A percentile compares a stretch with the other conserved stretches of the same genome.
phyloP scores from a whole-genome alignment of 2,113 vertebrate genomes.

The Pungitius pungitius region DNA sequence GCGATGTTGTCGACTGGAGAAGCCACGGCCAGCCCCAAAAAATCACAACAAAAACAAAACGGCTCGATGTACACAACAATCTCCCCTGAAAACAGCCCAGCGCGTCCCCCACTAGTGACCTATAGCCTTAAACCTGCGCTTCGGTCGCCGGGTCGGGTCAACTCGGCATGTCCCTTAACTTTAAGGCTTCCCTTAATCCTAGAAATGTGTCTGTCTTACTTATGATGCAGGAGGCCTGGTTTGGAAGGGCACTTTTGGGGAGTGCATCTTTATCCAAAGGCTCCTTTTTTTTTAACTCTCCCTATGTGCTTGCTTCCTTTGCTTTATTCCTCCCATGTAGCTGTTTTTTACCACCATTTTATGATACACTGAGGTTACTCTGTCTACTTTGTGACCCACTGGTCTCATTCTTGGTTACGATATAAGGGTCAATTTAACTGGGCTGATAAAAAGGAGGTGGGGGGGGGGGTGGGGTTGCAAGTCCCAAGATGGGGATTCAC shows the following conservation, averaged over 20 bases:
- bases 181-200: slow-evolving; percentile 2
- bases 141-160: not conserved
- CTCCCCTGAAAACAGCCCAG: slow-evolving; percentile 6
- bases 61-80: not conserved
- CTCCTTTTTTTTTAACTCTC: slow-evolving; percentile 7
- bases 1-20: slow-evolving; percentile 15
- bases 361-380: slow-evolving; percentile 22
- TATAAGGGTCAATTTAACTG: slow-evolving; percentile 48
- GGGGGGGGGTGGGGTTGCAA: not conserved
- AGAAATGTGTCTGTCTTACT: not conserved
- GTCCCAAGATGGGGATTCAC: slow-evolving; percentile 57
- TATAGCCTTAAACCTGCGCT: not conserved
- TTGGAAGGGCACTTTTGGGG: not conserved
- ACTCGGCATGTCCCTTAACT: slow-evolving; percentile 8
- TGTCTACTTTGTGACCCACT: slow-evolving; percentile 30
- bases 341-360: slow-evolving; percentile 35
- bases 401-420: slow-evolving; percentile 45
- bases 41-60: slow-evolving; percentile 23
- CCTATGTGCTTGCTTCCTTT: slow-evolving; percentile 24
- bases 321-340: slow-evolving; percentile 40
- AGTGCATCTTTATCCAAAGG: slow-evolving; percentile 1
- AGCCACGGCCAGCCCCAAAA: not conserved
- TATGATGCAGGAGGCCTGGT: not conserved
- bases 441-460: slow-evolving; percentile 33
- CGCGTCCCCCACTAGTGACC: not conserved